Conservation (phyloP, 1,140 invertebrate genomes). For the Drosophila willistoni region DNA sequence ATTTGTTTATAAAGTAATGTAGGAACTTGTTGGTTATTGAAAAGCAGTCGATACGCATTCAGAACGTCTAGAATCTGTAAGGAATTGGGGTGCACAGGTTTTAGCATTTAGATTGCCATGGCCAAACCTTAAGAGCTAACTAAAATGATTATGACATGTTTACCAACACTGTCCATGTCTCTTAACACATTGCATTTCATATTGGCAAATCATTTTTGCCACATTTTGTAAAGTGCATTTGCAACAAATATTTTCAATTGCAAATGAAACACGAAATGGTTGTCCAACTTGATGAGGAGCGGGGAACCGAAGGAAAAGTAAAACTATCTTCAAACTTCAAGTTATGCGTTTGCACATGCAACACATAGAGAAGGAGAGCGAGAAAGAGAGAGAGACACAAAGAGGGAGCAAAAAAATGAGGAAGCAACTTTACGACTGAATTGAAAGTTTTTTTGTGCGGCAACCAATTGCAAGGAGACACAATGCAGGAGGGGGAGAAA, state of each 20-base stretch:
- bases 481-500: conserved; percentile 16
- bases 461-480: conserved; percentile 50
- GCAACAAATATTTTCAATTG: conserved; percentile 6
- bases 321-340: conserved; percentile 20
- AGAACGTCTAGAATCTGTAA: too few relatives aligned
- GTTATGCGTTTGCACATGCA: conserved; percentile 66
- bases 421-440: conserved; percentile 65
- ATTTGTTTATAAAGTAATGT: too few relatives aligned
- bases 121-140: too few relatives aligned
- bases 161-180: background rate
- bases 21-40: too few relatives aligned
- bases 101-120: too few relatives aligned
- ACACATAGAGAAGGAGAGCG: conserved; percentile 5
- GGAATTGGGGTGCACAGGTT: too few relatives aligned
- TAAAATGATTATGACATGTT: background rate
- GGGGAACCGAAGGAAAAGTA: background rate
- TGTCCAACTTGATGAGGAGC: background rate
- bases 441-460: conserved; percentile 20
- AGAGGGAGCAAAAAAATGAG: conserved; percentile 49
- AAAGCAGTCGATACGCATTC: too few relatives aligned
- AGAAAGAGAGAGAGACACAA: background rate
- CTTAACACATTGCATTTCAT: background rate
- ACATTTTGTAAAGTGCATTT: conserved; percentile 3
- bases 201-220: background rate
- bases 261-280: conserved; percentile 6